Conservation (phyloP, 1,140 invertebrate species). For the Mizuhopecten yessoensis region DNA sequence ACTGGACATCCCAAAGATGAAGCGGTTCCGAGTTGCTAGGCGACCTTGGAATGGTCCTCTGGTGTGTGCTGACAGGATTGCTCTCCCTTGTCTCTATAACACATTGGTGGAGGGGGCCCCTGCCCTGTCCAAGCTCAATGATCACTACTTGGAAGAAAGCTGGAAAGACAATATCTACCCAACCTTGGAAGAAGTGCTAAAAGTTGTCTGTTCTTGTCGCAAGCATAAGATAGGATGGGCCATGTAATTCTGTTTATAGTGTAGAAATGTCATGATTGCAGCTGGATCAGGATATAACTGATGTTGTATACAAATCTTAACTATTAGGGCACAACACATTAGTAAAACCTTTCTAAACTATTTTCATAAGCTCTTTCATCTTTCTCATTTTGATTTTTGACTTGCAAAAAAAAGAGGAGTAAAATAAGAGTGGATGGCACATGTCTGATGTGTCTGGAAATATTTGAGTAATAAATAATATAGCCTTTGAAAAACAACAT, state of each 20-base stretch:
- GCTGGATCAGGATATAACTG: no score
- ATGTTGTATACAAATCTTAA: no score
- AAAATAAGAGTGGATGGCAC: no score
- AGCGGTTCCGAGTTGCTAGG: conserved; percentile 72
- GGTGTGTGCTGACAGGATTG: conserved; percentile 67
- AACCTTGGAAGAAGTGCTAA: conserved; percentile 75
- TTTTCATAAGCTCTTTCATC: no score
- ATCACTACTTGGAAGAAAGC: conserved; percentile 73
- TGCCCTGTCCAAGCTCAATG: conserved; percentile 75
- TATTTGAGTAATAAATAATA: no score
- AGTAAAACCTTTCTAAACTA: no score
- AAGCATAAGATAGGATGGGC: conserved; percentile 77
- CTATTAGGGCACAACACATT: no score
- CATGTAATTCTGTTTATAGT: conserved; percentile 71
- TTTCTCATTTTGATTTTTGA: no score
- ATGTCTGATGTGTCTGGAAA: no score
- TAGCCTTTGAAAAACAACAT: no score
- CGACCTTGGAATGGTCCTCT: conserved; percentile 79
- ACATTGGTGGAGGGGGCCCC: conserved; percentile 74
- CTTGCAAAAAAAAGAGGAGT: no score
- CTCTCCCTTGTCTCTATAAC: conserved; percentile 77
- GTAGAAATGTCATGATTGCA: no score
- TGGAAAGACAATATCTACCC: conserved; percentile 70
- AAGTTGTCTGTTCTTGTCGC: conserved; percentile 76
- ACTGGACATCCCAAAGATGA: conserved; percentile 74